phyloP scores from a whole-genome alignment of 2,797 vertebrate species.

The Prunella strophiata region DNA sequence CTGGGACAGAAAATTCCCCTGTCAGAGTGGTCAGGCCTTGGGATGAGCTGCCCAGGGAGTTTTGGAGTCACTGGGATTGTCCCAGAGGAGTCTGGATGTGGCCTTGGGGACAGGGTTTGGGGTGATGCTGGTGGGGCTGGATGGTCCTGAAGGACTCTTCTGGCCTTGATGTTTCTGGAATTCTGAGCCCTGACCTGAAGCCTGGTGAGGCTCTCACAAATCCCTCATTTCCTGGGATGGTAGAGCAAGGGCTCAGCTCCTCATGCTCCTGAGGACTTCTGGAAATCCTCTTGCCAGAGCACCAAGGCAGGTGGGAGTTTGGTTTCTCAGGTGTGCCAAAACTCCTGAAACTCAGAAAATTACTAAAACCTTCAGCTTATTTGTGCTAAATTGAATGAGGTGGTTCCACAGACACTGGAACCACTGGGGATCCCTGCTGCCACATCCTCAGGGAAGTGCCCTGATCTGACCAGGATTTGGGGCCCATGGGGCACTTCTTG shows the following conservation, averaged over 20 bases:
- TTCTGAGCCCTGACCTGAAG: not conserved
- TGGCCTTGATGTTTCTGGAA: accelerated
- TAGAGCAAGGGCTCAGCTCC: not conserved
- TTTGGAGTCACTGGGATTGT: not conserved
- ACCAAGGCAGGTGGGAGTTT: not conserved
- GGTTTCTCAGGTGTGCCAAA: not conserved
- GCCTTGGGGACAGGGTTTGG: not conserved
- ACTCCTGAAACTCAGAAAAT: not conserved
- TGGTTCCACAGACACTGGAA: not conserved
- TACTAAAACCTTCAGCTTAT: not conserved
- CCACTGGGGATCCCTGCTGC: not conserved
- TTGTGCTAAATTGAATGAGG: not conserved
- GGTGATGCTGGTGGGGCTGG: not conserved
- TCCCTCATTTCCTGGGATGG: not conserved
- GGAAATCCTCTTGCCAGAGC: not conserved
- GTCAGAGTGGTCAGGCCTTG: not conserved
- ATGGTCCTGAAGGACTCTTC: accelerated
- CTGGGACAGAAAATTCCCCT: not conserved
- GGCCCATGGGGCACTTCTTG: not conserved
- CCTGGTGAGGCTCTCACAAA: not conserved
- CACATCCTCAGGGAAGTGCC: not conserved
- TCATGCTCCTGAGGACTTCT: not conserved
- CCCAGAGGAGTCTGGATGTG: not conserved
- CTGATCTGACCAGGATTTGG: not conserved
- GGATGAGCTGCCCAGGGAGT: not conserved